These are phyloP conservation scores for Sebastes taczanowskii DNA, from an alignment of 2,797 vertebrate species.

Conservation along the genomic window DNA sequence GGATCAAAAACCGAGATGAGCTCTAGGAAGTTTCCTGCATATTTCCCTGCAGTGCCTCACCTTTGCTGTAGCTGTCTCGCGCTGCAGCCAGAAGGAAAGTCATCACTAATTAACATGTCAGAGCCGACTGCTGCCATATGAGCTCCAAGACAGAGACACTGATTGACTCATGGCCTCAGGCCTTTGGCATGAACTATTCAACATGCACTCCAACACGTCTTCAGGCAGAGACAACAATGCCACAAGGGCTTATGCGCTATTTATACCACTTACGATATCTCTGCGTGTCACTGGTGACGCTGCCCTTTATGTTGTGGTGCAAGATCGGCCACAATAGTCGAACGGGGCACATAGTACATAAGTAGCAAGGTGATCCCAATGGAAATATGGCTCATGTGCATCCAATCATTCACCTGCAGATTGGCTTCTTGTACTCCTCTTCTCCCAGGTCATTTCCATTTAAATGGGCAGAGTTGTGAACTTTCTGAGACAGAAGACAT, in stretches of 20 bases:
- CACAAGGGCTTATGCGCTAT: slow-evolving; percentile 54
- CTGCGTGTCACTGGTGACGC: not conserved
- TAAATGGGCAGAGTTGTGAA: slow-evolving; percentile 59
- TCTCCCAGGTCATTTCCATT: slow-evolving; percentile 68
- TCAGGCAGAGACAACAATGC: slow-evolving; percentile 48
- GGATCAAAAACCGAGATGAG: slow-evolving; percentile 64
- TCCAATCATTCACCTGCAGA: slow-evolving; percentile 63
- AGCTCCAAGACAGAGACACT: slow-evolving; percentile 55
- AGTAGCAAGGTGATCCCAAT: slow-evolving; percentile 41
- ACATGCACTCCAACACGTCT: slow-evolving; percentile 50
- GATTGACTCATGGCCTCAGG: slow-evolving; percentile 70
- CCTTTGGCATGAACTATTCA: slow-evolving; percentile 59
- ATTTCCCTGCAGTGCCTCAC: slow-evolving; percentile 56
- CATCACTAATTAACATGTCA: slow-evolving; percentile 76
- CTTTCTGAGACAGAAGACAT: slow-evolving; percentile 37
- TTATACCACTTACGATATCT: slow-evolving; percentile 45
- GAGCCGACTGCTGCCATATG: slow-evolving; percentile 61
- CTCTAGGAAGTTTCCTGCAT: slow-evolving; percentile 51
- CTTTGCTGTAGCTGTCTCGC: slow-evolving; percentile 52
- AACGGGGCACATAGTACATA: not conserved
- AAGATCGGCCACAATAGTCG: not conserved
- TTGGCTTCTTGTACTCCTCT: slow-evolving; percentile 37
- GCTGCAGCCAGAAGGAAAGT: slow-evolving; percentile 57
- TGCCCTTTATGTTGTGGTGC: not conserved
- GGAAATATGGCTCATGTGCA: slow-evolving; percentile 26